These are phyloP conservation scores for Phenacoccus solenopsis DNA, from an alignment of 1,140 invertebrate species.

Conservation along the genomic window DNA sequence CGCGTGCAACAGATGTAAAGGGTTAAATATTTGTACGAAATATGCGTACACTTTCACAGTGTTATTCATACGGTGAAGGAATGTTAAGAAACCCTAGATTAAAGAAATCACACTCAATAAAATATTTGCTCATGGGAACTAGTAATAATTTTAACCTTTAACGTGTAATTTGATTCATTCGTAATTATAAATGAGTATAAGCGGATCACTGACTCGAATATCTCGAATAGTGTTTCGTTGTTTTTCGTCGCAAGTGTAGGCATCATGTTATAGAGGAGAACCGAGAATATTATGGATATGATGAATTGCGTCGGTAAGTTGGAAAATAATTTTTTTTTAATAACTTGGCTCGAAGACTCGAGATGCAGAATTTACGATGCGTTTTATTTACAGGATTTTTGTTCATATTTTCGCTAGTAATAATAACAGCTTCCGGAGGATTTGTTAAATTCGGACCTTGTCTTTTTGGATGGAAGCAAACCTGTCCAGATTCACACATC, in stretches of 20 bases:
- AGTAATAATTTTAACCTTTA: not conserved
- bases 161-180: not conserved
- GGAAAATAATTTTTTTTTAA: not conserved
- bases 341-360: not conserved
- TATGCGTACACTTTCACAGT: not conserved
- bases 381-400: not conserved
- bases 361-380: too few relatives aligned
- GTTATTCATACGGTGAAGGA: not conserved
- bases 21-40: not conserved
- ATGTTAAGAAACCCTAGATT: not conserved
- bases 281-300: too few relatives aligned
- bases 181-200: not conserved
- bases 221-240: not conserved
- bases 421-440: not conserved
- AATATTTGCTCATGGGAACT: not conserved
- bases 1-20: not conserved
- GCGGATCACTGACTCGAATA: too few relatives aligned
- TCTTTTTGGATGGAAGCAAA: not conserved
- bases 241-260: not conserved
- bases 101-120: not conserved
- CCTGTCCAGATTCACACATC: not conserved
- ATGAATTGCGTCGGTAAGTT: too few relatives aligned
- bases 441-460: conserved; percentile 3
- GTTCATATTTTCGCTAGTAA: not conserved
- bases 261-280: too few relatives aligned